Conservation (phyloP, 2,888 invertebrate species). For the Athalia cordata region DNA sequence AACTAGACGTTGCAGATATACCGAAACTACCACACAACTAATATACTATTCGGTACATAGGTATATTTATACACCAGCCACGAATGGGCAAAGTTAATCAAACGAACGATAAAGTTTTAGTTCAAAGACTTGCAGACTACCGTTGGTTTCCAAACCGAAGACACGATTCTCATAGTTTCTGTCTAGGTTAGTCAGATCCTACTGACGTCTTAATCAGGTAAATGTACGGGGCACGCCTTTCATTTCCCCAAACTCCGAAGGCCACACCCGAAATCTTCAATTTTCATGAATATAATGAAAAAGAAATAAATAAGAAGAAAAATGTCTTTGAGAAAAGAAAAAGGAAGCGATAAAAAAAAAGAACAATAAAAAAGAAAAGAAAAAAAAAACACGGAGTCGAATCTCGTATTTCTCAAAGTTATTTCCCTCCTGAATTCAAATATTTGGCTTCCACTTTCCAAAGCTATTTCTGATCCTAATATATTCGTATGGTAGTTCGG, state of each 20-base stretch:
- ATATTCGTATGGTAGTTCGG: neutral
- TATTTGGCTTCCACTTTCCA: constrained; percentile 32
- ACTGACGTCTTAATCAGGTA: constrained; percentile 26
- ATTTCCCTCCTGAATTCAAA: constrained; percentile 27
- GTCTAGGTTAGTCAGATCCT: neutral
- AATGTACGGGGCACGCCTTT: constrained; percentile 23
- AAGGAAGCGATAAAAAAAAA: constrained; percentile 22
- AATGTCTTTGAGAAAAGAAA: constrained; percentile 24
- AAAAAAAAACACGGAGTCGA: neutral
- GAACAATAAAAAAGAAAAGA: neutral
- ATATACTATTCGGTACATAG: too few species aligned
- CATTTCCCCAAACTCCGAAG: neutral
- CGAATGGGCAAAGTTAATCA: constrained; percentile 21
- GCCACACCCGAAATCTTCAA: constrained; percentile 13
- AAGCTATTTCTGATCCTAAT: constrained; percentile 42
- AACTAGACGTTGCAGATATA: too few species aligned
- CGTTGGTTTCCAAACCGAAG: constrained; percentile 11
- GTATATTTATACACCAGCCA: too few species aligned
- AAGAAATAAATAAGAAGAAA: too few species aligned
- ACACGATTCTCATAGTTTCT: neutral
- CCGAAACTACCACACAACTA: too few species aligned
- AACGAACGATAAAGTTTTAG: constrained; percentile 20
- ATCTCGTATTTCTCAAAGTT: neutral
- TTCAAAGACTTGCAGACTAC: neutral
- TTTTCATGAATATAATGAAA: neutral